Base-by-base conservation (phyloP, 2,113 vertebrate species). In the Scomber scombrus region DNA sequence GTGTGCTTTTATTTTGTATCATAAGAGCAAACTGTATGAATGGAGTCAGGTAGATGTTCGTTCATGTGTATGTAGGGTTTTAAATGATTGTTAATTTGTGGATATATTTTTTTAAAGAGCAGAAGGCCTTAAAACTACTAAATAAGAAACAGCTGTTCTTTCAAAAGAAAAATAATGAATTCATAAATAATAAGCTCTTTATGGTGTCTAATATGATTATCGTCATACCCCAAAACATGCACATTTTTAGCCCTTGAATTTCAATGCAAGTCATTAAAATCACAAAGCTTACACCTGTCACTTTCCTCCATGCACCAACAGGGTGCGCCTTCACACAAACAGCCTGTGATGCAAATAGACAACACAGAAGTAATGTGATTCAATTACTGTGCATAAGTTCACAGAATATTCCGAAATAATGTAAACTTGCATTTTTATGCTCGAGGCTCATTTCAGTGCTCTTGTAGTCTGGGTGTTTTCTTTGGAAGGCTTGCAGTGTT, bases 261-360 rank as follows among this genome's bases (percentile, higher is more conserved):
- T 15, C 11, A 51, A 1, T 23, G 40, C 15, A 14, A 57, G 43
- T 18, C 3, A 23, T 14, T 50, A 5, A 47, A 8, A 23, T 34
- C 6, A 2, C 16, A 40, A 1, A 4, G 12, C 46, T 55, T 0
- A 0, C 16, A 11, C 31, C 4, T 34, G 60, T 61, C 76, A 61
- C 50, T 78, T 77, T 56, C 58, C 47, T 56, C 5, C 19, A 85
- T 12, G 46, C 72, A 78, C 82, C 80, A 80, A 31, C 69, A 87
- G 66, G 26, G 47, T 18, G 77, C 21, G 86, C 69, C 40, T 62
- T 77, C 5, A 71, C 54, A 60, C 75, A 78, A 21, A 60, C 8
- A 19, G 21, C 7, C 7, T 40, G 9, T 45, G 0, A 29, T 54
- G 13, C 40, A n/a, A 14, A 56, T 11, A 7, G 23, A 11, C 45